Base-by-base conservation (phyloP, 2,888 invertebrate species). In the Drosophila barbarae region DNA sequence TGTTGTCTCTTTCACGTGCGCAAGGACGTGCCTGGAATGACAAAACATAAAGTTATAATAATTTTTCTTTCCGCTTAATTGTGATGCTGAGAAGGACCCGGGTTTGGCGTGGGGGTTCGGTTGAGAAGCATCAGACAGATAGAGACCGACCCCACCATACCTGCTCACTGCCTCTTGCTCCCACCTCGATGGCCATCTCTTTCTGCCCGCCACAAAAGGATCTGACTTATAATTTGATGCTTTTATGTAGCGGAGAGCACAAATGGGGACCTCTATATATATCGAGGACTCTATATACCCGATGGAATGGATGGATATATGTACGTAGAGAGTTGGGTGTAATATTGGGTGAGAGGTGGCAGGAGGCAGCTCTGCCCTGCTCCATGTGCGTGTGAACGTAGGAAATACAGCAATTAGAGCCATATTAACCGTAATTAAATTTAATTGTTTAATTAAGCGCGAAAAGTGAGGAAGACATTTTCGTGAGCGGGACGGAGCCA, bases 381-480 rank as follows among this genome's bases (percentile, higher is more conserved):
- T 59, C 64, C 78, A 69, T 81, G 77, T 83, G 81, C 81, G 80
- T 82, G 82, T 69, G 63, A 47, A 74, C 77, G 81, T 79, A 86
- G 87, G 87, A 87, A 87, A 86, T 85, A 82, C 82, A 85, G 85
- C 88, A 89, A 89, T 89, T 89, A 89, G 89, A 88, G 86, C 87
- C 88, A 88, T 89, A 89, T 89, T 89, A 89, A 89, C 88, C 85
- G 87, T 89, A 88, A 89, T 89, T 89, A 89, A 89, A 88, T 87
- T 86, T 87, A 88, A 89, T 89, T 89, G 88, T 88, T 89, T 88
- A 88, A 89, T 89, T 89, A 89, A 89, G 87, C 87, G 86, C 80
- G 78, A 83, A 84, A 84, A 84, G 82, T 83, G 78, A 80, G 82
- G 73, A 80, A 83, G 76, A 78, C 83, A 84, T 82, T 82, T 84